These are phyloP conservation scores for Melanostigma gelatinosum DNA, from an alignment of 2,113 vertebrate genomes.

Conservation along the genomic window DNA sequence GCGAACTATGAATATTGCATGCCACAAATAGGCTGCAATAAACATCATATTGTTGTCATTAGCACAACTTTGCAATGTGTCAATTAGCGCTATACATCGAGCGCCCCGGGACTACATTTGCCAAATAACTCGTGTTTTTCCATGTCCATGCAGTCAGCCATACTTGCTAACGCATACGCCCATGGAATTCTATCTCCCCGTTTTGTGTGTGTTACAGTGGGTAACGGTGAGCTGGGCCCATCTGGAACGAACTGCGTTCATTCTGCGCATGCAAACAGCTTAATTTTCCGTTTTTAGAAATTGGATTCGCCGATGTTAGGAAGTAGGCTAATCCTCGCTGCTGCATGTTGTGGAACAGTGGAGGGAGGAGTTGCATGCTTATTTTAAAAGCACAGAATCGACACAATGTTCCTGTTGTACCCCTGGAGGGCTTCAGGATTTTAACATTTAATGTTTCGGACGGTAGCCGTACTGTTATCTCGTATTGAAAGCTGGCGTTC, in stretches of 20 bases:
- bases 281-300: conserved; percentile 13
- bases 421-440: not conserved
- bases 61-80: conserved; percentile 6
- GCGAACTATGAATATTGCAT: not conserved
- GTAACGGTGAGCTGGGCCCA: conserved; percentile 49
- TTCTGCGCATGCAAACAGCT: conserved; percentile 14
- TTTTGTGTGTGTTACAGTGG: conserved; percentile 59
- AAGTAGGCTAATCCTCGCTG: conserved; percentile 64
- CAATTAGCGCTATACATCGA: not conserved
- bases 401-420: conserved; percentile 27
- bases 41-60: not conserved
- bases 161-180: conserved; percentile 82
- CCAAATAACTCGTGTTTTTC: conserved; percentile 66
- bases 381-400: conserved; percentile 38
- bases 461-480: too few relatives aligned
- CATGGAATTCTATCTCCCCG: conserved; percentile 79
- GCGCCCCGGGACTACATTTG: conserved; percentile 27
- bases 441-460: not conserved
- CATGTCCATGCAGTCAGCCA: conserved; percentile 75
- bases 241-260: conserved; percentile 15
- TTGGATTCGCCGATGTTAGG: conserved; percentile 43
- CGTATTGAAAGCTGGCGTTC: not conserved
- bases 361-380: conserved; percentile 57
- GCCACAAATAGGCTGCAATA: not conserved
- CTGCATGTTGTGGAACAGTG: conserved; percentile 36